Evolutionary conservation across 2,888 invertebrate genomes (phyloP).

Genomic region (Dicroscelio sp.): DNA sequence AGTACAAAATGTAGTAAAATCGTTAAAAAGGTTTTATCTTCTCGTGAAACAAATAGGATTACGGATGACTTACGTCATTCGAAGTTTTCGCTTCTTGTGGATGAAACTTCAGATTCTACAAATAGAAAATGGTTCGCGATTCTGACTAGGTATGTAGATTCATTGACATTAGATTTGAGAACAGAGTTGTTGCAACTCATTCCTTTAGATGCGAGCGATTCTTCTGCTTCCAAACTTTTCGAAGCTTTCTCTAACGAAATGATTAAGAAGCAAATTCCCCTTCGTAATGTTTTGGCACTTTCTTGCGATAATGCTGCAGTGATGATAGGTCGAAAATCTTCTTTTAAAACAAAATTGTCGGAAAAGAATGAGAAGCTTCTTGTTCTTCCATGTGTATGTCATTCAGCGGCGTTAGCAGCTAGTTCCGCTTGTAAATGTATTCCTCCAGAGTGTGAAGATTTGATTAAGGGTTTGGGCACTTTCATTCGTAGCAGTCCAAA

Average conservation of each 20-base stretch:
- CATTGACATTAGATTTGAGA: background rate
- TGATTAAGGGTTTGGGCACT: background rate
- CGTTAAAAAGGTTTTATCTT: background rate
- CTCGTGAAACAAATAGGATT: slow-evolving; percentile 1
- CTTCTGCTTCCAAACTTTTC: background rate
- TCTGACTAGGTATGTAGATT: slow-evolving; percentile 14
- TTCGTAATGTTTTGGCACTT: background rate
- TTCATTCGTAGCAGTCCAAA: background rate
- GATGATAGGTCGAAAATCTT: slow-evolving; percentile 2
- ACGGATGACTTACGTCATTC: background rate
- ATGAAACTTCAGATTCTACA: background rate
- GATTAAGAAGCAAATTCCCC: slow-evolving; percentile 4
- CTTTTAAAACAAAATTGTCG: background rate
- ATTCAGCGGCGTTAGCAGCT: slow-evolving; percentile 32
- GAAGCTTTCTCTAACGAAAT: background rate
- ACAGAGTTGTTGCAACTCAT: background rate
- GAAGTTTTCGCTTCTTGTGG: slow-evolving; percentile 6
- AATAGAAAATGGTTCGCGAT: background rate
- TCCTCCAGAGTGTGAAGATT: background rate
- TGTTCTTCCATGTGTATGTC: background rate
- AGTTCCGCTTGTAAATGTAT: background rate
- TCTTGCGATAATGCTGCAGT: slow-evolving; percentile 18
- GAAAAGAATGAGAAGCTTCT: background rate
- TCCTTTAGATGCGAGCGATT: background rate
- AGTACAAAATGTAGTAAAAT: slow-evolving; percentile 6